Evolutionary conservation across 2,888 invertebrate species (phyloP), one percentile per base, ranked within the genome.

Genomic region (Gari tellinella): DNA sequence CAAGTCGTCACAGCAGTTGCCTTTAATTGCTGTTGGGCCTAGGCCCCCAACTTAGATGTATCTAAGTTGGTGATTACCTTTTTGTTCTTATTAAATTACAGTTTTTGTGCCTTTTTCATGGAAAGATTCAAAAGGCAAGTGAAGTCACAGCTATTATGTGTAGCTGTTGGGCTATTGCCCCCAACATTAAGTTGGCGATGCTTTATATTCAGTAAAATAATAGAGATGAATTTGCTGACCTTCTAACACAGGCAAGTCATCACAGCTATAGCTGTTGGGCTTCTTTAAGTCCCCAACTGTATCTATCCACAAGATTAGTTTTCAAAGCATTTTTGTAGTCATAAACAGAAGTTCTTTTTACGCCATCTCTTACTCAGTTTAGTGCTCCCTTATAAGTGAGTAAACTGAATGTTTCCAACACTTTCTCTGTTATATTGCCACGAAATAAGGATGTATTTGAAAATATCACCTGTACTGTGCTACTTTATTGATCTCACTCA

Each of bases 231-330:
- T 17, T 17, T 55, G 17, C 17, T 12, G 21, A 19, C 21, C 14
- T 41, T 17, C 19, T 38, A 40, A 19, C 38, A 37, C 57, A 75
- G 79, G 75, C 74, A 79, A 72, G 74, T 79, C 40, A 64, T 79
- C 78, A 74, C 78, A 70, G 75, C 75, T 25, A 21, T 64, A 75
- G 79, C 81, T 83, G 83, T 83, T 83, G 83, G 83, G 83, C 74
- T 57, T 55, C 19, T 38, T 21, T 49, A 64, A 80, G 81, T 81
- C 83, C 80, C 51, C 25, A 25, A 14, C 31, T 51, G 51, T 51
- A 17, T 26, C 26, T 26, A 31, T 7, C n/a, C 10, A 31, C 31
- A 31, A 31, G 31, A 31, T 31, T 31, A 31, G n/a, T 31, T 31
- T 10, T 31, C 31, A 31, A 31, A 31, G n/a, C n/a, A n/a, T n/a